phyloP scores from a whole-genome alignment of 2,888 invertebrate species.

The Yponomeuta evonymella region DNA sequence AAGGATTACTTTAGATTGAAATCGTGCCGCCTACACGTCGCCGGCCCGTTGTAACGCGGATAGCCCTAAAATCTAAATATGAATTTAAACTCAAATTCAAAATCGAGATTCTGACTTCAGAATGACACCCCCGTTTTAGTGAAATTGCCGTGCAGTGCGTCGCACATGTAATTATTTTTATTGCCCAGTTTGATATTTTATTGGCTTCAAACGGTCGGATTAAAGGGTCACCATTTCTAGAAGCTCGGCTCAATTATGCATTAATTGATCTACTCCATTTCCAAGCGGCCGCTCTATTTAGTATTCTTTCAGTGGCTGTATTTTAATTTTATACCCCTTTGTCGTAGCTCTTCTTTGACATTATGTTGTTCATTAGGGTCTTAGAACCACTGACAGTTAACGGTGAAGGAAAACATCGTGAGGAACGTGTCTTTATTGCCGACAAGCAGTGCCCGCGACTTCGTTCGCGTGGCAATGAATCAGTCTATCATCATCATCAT shows the following conservation, averaged over 20 bases:
- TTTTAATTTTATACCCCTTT: neutral
- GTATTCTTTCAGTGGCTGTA: neutral
- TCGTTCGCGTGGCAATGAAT: no score
- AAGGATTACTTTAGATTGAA: no score
- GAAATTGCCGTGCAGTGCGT: neutral
- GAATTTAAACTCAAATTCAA: no score
- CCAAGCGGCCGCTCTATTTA: neutral
- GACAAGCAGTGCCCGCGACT: no score
- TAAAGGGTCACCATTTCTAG: neutral
- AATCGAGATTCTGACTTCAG: neutral
- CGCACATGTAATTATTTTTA: neutral
- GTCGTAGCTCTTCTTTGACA: neutral
- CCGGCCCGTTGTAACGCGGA: no score
- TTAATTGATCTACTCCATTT: neutral
- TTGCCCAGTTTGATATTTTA: neutral
- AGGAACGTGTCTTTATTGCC: no score
- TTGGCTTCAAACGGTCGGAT: neutral
- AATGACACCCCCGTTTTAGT: neutral
- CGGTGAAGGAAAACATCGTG: no score
- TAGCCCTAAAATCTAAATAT: no score
- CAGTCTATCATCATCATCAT: no score
- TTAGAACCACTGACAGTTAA: no score
- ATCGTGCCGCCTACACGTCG: no score
- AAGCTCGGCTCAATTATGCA: neutral
- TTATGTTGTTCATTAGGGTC: no score